Evolutionary conservation across 2,888 invertebrate genomes (phyloP).

Genomic region (Eristalis arbustorum): DNA sequence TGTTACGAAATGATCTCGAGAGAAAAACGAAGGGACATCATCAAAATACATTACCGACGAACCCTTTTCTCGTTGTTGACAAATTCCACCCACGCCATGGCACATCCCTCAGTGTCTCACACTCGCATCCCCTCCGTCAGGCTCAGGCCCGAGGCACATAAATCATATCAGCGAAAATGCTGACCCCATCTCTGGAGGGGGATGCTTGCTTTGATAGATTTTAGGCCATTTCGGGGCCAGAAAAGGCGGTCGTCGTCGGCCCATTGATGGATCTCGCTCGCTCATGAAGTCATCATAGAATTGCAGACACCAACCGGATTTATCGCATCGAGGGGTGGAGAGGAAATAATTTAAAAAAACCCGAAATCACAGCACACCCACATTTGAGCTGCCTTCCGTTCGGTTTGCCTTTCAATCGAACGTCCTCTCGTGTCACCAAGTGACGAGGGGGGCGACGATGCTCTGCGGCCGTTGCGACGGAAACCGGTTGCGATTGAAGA

Average conservation of each 20-base stretch:
- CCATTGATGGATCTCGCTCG: conserved; percentile 18
- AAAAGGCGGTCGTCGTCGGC: neutral
- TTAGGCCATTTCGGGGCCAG: conserved; percentile 13
- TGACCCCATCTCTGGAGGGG: neutral
- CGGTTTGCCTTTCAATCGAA: neutral
- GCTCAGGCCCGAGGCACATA: neutral
- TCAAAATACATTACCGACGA: conserved; percentile 18
- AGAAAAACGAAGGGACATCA: neutral
- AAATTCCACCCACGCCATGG: conserved; percentile 12
- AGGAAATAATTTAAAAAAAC: conserved; percentile 1
- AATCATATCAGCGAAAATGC: conserved; percentile 18
- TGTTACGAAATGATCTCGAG: conserved; percentile 27
- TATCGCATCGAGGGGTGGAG: conserved; percentile 3
- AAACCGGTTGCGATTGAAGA: neutral
- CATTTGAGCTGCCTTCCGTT: neutral
- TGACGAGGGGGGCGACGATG: neutral
- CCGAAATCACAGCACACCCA: neutral
- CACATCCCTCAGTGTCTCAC: neutral
- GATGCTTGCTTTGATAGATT: conserved; percentile 33
- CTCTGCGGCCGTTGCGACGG: neutral
- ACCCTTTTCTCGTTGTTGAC: conserved; percentile 28
- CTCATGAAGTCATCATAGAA: conserved; percentile 45
- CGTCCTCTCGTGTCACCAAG: neutral
- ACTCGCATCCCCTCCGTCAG: neutral
- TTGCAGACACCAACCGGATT: conserved; percentile 50